Base-by-base conservation (phyloP, 2,888 invertebrate genomes). In the Listrodromus nycthemerus region DNA sequence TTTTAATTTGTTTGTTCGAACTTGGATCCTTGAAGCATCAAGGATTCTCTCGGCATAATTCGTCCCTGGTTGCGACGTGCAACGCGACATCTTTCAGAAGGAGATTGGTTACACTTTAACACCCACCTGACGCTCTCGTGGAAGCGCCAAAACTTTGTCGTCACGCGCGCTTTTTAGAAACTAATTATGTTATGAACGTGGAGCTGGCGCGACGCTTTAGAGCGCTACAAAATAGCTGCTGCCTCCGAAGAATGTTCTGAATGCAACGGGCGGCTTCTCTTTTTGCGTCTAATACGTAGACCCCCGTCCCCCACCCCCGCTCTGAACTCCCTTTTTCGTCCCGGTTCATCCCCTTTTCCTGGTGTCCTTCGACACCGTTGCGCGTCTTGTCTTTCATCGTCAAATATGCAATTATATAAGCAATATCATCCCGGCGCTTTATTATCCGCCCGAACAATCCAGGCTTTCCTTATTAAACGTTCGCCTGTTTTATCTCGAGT, bases 131-230 rank as follows among this genome's bases (percentile, higher is more conserved):
- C 73, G 71, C 41, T 66, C 52, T 37, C 75, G 63, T 58, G 24
- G 16, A 16, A 16, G 65, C 58, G 24, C 33, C 16, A 16, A 52
- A 80, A 76, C 63, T 77, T 80, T 55, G 63, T 45, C 55, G 69
- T 65, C 65, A 67, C 52, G 45, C 61, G 30, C 37, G 79, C 48
- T 52, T 85, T 45, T 85, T 82, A 73, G 71, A 82, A 85, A 86
- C 80, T 87, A 87, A 87, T 87, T 85, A 87, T 82, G 84, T 80
- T 80, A 67, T 79, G 85, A 87, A 86, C 82, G 82, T 65, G 52
- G 55, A 41, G 63, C 63, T 10, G 27, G 19, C 55, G 66, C n/a
- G 69, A 48, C 76, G 71, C 73, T 66, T 61, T 63, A 27, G 69
- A 52, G 27, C 66, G 45, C 45, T 84, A 48, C 66, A 70, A 81